These are phyloP conservation scores for human DNA, from an alignment of 2,113 vertebrate species.

Conservation along the genomic window GRCh38 chr2:120966001-120966500, in stretches of 20 bases:
- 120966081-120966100: not conserved
- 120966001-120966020: not conserved
- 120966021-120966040: not conserved
- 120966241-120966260: not conserved
- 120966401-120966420: not conserved
- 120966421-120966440: not conserved
- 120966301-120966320: not conserved
- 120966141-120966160: not conserved
- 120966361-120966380: not conserved
- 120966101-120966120: not conserved
- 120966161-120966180: accelerated
- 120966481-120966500: too few relatives aligned
- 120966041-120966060: not conserved
- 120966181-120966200: not conserved
- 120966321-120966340: not conserved
- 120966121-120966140: not conserved
- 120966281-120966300: not conserved
- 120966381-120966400: not conserved
- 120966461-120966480: not conserved
- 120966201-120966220: not conserved
- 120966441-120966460: not conserved
- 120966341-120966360: not conserved
- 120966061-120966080: not conserved
- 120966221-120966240: not conserved
- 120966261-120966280: not conserved